phyloP scores from a whole-genome alignment of 2,888 invertebrate species.

The Blastobasis adustella region DNA sequence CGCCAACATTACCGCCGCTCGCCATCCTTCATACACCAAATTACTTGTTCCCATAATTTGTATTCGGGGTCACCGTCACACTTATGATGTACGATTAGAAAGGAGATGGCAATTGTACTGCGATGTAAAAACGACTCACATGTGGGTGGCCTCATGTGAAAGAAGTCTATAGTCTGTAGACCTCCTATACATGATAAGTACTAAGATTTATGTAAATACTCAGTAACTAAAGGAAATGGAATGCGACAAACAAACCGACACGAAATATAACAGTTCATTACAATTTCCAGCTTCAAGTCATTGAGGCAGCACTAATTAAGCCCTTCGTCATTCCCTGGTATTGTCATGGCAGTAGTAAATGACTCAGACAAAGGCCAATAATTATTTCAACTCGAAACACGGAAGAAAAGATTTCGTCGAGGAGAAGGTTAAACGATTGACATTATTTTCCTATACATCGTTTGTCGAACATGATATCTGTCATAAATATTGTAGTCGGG shows the following conservation, averaged over 20 bases:
- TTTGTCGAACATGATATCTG: constrained; percentile 13
- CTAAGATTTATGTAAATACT: constrained; percentile 6
- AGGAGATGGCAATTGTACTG: constrained; percentile 63
- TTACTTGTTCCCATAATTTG: constrained; percentile 68
- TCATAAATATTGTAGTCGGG: constrained; percentile 29
- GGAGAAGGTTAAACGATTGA: constrained; percentile 38
- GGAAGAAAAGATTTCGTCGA: constrained; percentile 34
- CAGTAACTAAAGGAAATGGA: constrained; percentile 10
- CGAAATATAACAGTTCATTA: constrained; percentile 4
- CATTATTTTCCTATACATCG: constrained; percentile 34
- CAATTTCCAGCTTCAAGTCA: constrained; percentile 9
- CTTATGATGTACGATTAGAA: constrained; percentile 66
- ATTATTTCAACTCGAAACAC: constrained; percentile 27
- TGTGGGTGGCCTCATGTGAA: constrained; percentile 38
- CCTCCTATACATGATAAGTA: too few species aligned
- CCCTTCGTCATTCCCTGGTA: constrained; percentile 34
- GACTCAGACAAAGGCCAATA: constrained; percentile 26
- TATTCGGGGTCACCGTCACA: constrained; percentile 69
- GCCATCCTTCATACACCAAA: constrained; percentile 66
- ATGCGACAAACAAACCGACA: constrained; percentile 2
- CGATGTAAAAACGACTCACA: constrained; percentile 41
- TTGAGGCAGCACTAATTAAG: constrained; percentile 24
- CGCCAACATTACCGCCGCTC: constrained; percentile 41
- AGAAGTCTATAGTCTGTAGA: too few species aligned
- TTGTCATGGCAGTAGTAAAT: constrained; percentile 4